Evolutionary conservation across 92 coral and sea anemone genomes (phyloP), one percentile per base, ranked within the genome.

Genomic region (Metridium senile): DNA sequence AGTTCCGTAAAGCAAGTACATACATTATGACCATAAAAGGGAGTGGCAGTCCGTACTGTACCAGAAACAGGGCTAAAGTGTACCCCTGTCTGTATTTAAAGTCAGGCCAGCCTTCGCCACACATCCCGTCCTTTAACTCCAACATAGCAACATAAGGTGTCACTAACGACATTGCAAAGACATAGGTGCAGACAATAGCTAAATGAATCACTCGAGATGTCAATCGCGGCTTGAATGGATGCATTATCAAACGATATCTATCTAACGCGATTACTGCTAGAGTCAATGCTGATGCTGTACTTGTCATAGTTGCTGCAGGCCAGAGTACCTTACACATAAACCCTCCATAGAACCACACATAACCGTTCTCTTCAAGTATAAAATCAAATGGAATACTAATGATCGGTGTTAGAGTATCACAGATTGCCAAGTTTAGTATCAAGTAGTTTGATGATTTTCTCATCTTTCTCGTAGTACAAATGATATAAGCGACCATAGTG

Each of bases 371-470:
- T 23, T 94, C 97, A 21, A 94, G 73, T 28, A 78, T 93, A 16
- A 94, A 76, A 74, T 94, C 98, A 34, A 94, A 85, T 2, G 98
- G 98, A 11, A 94, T 94, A 46, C 97, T 89, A 1, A 94, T 59
- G 16, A 94, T 58, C 9, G 99, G 98, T 10, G 99, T 89, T 7
- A 90, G 30, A 30, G 93, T 66, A 59, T 96, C 99, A 52, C 99
- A 92, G 0, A 96, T 58, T 9, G 99, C 97, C 39, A 96, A 74
- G 84, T 96, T 96, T 0, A 93, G 70, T 20, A 88, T 61, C 30
- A 88, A 61, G 26, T 23, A 79, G 81, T 88, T 88, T 0, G 89
- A 84, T 26, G 81, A 66, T 2, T 75, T 75, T 9, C 83, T 70
- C 26, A 88, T 72, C 9, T 84, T 81, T 7, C 89, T 74, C 9